Base-by-base conservation (phyloP, 1,140 invertebrate genomes). In the Patella vulgata region DNA sequence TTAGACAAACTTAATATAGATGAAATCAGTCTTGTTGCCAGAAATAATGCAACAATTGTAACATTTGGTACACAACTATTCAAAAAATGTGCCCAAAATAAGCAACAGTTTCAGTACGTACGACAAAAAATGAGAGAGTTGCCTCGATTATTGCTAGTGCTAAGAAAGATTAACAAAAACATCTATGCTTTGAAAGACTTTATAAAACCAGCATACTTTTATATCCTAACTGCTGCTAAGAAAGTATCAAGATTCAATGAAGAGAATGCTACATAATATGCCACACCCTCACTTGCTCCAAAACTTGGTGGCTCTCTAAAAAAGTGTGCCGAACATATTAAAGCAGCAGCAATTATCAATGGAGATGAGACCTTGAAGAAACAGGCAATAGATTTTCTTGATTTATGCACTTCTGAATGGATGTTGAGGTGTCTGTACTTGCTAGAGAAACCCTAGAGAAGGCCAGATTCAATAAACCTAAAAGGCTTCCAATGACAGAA, bases 401-500 rank as follows among this genome's bases (percentile, higher is more conserved):
- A 51, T 9, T 30, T 60, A 8, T 40, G 40, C 43, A 33, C 53
- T 11, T 19, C 17, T 5, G 28, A 52, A 42, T 60, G 59, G 59
- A 30, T 60, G 25, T 28, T 36, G 47, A 60, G 17, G 39, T 60
- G 5, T 42, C 47, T 39, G 9, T 27, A 14, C 48, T 53, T 39
- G 59, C 59, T 12, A 12, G 27, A 12, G 6, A 31, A 42, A 52
- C 59, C 3, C 36, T 60, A 17, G 19, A 52, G 9, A 30, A 51
- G 50, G 21, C 28, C 14, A 51, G 40, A 42, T 39, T 19, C 9
- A 52, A 52, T 43, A 17, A 19, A 27, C 19, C 36, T 6, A 51
- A 39, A 40, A 21, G 33, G 3, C 27, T 60, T n/a, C 59, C 59
- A 36, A 25, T 60, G 2, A 52, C 46, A 43, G 36, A 60, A 52